phyloP scores from a whole-genome alignment of 2,888 invertebrate species.

The Busseola fusca region DNA sequence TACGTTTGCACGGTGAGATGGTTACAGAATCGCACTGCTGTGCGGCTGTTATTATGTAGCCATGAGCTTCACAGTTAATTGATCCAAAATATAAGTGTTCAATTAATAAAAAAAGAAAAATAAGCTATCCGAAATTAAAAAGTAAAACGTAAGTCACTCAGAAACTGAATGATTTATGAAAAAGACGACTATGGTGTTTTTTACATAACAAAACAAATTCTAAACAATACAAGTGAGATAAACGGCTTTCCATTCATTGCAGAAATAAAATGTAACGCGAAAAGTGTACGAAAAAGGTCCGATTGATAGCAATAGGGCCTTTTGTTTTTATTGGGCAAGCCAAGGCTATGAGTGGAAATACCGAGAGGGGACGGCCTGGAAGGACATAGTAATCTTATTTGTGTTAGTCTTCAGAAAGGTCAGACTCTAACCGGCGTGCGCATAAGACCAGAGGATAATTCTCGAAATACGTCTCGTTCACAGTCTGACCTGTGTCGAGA shows the following conservation, averaged over 20 bases:
- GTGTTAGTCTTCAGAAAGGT: background rate
- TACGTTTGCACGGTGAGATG: no score
- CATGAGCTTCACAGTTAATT: background rate
- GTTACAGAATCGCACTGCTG: no score
- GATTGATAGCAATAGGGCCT: background rate
- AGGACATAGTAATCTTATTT: background rate
- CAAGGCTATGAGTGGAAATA: background rate
- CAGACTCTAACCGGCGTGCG: background rate
- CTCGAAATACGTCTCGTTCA: background rate
- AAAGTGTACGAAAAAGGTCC: background rate
- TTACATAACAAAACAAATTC: background rate
- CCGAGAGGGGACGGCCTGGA: background rate
- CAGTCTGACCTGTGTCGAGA: no score
- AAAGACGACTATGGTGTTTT: background rate
- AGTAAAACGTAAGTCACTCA: background rate
- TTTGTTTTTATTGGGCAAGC: background rate
- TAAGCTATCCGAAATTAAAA: background rate
- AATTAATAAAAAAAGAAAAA: background rate
- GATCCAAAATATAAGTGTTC: background rate
- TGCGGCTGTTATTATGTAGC: no score
- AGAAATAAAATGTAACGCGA: background rate
- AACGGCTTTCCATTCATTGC: background rate
- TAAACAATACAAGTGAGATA: slow-evolving; percentile 6
- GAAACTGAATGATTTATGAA: background rate
- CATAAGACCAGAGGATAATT: background rate